phyloP scores from a whole-genome alignment of 2,113 vertebrate genomes.

The Prunella fulvescens region DNA sequence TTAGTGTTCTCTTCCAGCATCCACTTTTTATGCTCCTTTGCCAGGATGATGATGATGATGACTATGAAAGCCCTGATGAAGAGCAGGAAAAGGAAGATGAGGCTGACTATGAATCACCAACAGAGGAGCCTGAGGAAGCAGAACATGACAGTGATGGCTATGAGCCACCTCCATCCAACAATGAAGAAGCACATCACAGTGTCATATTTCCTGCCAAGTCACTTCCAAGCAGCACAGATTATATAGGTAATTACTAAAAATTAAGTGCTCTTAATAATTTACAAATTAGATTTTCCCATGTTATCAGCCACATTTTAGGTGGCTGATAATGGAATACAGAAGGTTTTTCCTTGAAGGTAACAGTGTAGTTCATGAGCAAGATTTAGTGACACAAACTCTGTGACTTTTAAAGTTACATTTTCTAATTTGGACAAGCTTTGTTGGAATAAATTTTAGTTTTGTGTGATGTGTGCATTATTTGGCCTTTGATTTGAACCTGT shows the following conservation, averaged over 20 bases:
- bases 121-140: constrained; percentile 66
- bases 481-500: background rate
- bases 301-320: background rate
- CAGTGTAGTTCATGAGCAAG: background rate
- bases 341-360: background rate
- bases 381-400: background rate
- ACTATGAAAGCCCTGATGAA: constrained; percentile 87
- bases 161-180: constrained; percentile 85
- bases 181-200: constrained; percentile 70
- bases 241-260: constrained; percentile 78
- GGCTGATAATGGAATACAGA: background rate
- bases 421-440: background rate
- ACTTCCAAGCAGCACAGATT: constrained; percentile 77
- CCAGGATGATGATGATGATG: constrained; percentile 82
- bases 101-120: constrained; percentile 87
- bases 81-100: constrained; percentile 70
- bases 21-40: background rate
- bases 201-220: constrained; percentile 77
- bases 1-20: background rate
- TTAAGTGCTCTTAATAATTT: background rate
- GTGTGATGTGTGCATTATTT: background rate
- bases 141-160: constrained; percentile 78
- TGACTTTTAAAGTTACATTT: background rate
- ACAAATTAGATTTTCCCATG: background rate
- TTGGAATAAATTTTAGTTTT: background rate